phyloP scores from a whole-genome alignment of 2,888 invertebrate genomes.

The Pantelozetes paolii region DNA sequence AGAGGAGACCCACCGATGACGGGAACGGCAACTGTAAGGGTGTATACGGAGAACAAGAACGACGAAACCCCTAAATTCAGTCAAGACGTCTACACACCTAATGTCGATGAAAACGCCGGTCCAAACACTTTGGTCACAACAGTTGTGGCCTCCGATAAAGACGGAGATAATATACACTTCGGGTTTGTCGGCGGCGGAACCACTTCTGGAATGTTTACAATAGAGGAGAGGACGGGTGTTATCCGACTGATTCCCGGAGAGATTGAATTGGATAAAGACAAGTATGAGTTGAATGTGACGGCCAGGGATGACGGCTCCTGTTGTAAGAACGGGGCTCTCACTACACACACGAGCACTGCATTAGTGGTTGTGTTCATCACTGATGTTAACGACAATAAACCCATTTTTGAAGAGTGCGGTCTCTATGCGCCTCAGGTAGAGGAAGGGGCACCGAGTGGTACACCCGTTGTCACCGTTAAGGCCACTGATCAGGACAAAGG shows the following conservation, averaged over 20 bases:
- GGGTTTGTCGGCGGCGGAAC: conserved; percentile 80
- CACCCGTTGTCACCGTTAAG: conserved; percentile 79
- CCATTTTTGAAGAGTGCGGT: conserved; percentile 87
- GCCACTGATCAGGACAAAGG: conserved; percentile 95
- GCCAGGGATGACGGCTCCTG: conserved; percentile 97
- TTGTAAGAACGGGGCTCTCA: conserved; percentile 80
- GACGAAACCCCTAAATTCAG: conserved; percentile 96
- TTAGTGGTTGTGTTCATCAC: conserved; percentile 94
- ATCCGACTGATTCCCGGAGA: conserved; percentile 81
- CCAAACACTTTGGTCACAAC: conserved; percentile 92
- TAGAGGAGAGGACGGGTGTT: conserved; percentile 87
- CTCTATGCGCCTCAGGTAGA: conserved; percentile 90
- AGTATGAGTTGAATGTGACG: conserved; percentile 92
- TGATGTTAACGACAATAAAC: conserved; percentile 95
- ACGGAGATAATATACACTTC: conserved; percentile 91
- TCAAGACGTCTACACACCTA: conserved; percentile 92
- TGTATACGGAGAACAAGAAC: conserved; percentile 97
- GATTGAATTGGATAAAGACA: conserved; percentile 81
- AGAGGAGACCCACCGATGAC: conserved; percentile 89
- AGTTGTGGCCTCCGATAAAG: conserved; percentile 93
- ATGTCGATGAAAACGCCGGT: conserved; percentile 91
- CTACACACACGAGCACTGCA: conserved; percentile 86
- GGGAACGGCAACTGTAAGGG: conserved; percentile 85
- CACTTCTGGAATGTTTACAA: conserved; percentile 81
- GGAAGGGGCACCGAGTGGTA: conserved; percentile 88